Evolutionary conservation across 2,888 invertebrate genomes (phyloP), one percentile per base, ranked within the genome.

Genomic region (Cyclophora albipunctata): DNA sequence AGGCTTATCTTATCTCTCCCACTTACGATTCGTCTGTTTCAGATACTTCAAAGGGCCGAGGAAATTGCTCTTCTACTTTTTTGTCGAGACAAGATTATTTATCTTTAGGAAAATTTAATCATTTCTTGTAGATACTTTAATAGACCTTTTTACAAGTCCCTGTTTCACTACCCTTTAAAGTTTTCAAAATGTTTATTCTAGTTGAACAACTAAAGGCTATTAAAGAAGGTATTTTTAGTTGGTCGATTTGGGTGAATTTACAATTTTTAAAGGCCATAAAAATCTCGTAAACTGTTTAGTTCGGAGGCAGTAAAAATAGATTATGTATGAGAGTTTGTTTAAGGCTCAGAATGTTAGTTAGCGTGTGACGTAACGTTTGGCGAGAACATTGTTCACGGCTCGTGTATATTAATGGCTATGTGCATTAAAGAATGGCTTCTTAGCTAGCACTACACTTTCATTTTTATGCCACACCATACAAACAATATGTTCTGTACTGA

Each of bases 1-100:
- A 63, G 60, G 54, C 43, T 58, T 59, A 66, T 63, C 62, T 60
- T 62, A 62, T 59, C 59, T 55, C 47, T 50, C 51, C 51, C 54
- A 57, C 59, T 61, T 53, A 56, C 48, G 56, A 47, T 54, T 52
- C 54, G 54, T 60, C 57, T 58, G 60, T 58, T 57, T 60, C 55
- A 50, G 55, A 54, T 59, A 56, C 57, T 60, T 60, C 57, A 59
- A 63, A 59, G 57, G 55, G 56, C 49, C 53, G 56, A 49, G 44
- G 57, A 57, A 57, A 60, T 57, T 54, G 54, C 52, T 53, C 54
- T 48, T 51, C 53, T 55, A 48, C 50, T 41, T 53, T 58, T 58
- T 54, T 53, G 51, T 54, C 50, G 34, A 45, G 48, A 51, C 41
- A 49, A 49, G 48, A 52, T 34, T 51, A 50, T 49, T 50, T 52